A percentile compares a stretch with the other conserved stretches of the same genome.
Conservation (phyloP, 2,888 invertebrate species). For the Ophion ellenae region DNA sequence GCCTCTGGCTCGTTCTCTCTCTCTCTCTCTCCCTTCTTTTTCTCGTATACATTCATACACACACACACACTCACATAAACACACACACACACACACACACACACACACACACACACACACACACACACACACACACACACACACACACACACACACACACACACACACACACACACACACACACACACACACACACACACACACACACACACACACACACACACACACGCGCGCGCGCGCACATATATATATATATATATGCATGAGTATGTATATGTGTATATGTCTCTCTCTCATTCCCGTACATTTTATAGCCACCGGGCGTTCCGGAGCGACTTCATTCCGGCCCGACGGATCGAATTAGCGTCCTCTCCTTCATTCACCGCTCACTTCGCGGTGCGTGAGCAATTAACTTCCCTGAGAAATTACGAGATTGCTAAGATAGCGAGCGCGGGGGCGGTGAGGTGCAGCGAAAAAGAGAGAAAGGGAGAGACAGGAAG, state of each 20-base stretch:
- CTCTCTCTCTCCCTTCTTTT: constrained; percentile 30
- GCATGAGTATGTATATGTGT: constrained; percentile 2
- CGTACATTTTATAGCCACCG: constrained; percentile 59
- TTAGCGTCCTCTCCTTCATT: constrained; percentile 70
- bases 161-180: constrained; percentile 7
- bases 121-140: background rate
- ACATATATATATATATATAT: background rate
- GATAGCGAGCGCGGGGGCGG: constrained; percentile 61
- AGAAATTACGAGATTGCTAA: constrained; percentile 75
- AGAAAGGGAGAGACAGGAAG: constrained; percentile 1
- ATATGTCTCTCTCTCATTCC: constrained; percentile 22
- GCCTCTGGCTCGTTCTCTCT: constrained; percentile 30
- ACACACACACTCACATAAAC: background rate
- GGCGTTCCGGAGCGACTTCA: constrained; percentile 67
- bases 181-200: too few relatives aligned
- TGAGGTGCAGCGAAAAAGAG: constrained; percentile 44
- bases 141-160: background rate
- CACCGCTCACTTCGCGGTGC: constrained; percentile 73
- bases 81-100: background rate
- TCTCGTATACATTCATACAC: background rate
- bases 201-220: too few relatives aligned
- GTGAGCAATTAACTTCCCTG: constrained; percentile 79
- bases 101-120: background rate
- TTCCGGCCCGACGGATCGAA: constrained; percentile 69
- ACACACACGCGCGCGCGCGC: background rate